Conservation (phyloP, 1,140 invertebrate species). For the Pachypeltis micranthus region DNA sequence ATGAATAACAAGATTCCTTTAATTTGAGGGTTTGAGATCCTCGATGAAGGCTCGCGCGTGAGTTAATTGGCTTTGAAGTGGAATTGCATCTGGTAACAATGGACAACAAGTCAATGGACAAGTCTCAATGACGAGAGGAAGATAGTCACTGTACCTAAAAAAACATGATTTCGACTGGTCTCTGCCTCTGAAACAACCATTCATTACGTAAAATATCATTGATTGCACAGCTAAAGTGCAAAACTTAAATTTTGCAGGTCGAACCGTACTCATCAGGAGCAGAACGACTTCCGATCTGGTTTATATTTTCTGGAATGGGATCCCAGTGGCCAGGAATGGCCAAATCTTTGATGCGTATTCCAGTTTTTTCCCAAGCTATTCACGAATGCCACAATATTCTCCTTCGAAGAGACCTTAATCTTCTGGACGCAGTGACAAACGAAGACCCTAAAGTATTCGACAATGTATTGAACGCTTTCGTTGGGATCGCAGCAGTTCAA, state of each 20-base stretch:
- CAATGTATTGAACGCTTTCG: slow-evolving; percentile 51
- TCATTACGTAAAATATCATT: too few relatives aligned
- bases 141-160: too few relatives aligned
- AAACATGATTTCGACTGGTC: too few relatives aligned
- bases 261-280: background rate
- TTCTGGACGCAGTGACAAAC: slow-evolving; percentile 48
- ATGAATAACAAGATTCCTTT: too few relatives aligned
- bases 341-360: slow-evolving; percentile 45
- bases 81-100: too few relatives aligned
- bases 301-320: slow-evolving; percentile 55
- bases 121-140: too few relatives aligned
- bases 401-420: slow-evolving; percentile 43
- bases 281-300: slow-evolving; percentile 59
- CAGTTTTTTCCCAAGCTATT: slow-evolving; percentile 53
- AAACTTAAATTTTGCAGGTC: background rate
- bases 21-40: too few relatives aligned
- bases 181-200: background rate
- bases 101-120: too few relatives aligned
- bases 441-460: slow-evolving; percentile 45
- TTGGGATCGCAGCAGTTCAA: slow-evolving; percentile 69
- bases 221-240: too few relatives aligned
- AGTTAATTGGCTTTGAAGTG: too few relatives aligned
- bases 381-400: slow-evolving; percentile 43
- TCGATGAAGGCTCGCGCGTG: too few relatives aligned
- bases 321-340: slow-evolving; percentile 55